phyloP scores from a whole-genome alignment of 2,888 invertebrate genomes.

The Cerastis leucographa region DNA sequence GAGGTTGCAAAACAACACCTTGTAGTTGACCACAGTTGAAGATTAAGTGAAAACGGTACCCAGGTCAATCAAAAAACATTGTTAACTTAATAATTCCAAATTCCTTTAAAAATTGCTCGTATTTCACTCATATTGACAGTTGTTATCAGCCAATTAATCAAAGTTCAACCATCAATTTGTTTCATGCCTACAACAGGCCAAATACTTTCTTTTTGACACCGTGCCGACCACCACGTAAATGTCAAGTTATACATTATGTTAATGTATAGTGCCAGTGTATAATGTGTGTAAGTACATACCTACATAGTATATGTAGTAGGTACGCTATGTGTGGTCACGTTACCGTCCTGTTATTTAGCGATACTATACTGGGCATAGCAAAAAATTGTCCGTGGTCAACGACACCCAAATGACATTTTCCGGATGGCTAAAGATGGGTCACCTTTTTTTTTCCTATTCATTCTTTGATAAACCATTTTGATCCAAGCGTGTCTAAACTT shows the following conservation, averaged over 20 bases:
- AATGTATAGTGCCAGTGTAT: conserved; percentile 16
- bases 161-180: conserved; percentile 43
- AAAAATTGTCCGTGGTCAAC: not conserved
- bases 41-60: not conserved
- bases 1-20: too few relatives aligned
- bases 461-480: not conserved
- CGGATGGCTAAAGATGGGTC: too few relatives aligned
- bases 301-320: not conserved
- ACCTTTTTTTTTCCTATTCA: too few relatives aligned
- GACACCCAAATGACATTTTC: not conserved
- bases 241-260: conserved; percentile 48
- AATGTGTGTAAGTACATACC: not conserved
- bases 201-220: conserved; percentile 62
- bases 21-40: not conserved
- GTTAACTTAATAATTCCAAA: not conserved
- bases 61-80: not conserved
- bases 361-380: not conserved
- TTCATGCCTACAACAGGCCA: conserved; percentile 14
- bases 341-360: not conserved
- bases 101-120: conserved; percentile 11
- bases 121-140: conserved; percentile 39
- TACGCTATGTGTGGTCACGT: conserved; percentile 7
- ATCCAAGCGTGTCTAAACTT: not conserved
- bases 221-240: conserved; percentile 55
- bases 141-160: conserved; percentile 59